These are phyloP conservation scores for Malurus melanocephalus DNA, from an alignment of 2,113 vertebrate genomes.

Conservation along the genomic window DNA sequence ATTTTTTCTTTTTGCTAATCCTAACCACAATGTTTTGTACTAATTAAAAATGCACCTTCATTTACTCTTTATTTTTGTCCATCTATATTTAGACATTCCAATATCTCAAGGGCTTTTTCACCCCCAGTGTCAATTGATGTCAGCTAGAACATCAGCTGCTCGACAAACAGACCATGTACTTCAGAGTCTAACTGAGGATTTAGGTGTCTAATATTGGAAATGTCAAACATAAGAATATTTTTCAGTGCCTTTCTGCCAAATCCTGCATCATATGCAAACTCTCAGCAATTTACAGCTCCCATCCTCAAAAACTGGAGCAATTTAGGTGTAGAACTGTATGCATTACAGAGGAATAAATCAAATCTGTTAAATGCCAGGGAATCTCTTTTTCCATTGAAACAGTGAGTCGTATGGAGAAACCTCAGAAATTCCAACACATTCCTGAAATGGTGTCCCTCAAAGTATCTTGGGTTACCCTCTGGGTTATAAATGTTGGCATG, in stretches of 20 bases:
- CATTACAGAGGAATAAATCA: neutral
- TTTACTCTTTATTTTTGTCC: neutral
- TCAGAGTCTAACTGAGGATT: neutral
- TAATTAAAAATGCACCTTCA: neutral
- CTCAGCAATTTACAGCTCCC: neutral
- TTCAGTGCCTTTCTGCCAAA: neutral
- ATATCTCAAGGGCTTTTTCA: neutral
- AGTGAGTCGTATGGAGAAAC: accelerated
- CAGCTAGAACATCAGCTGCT: neutral
- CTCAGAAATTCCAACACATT: neutral
- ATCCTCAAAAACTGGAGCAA: neutral
- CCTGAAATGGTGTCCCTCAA: neutral
- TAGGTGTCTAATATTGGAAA: neutral
- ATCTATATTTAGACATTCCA: neutral
- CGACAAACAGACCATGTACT: neutral
- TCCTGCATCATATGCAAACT: neutral
- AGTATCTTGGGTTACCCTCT: neutral
- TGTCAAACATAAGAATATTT: neutral
- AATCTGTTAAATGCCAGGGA: neutral
- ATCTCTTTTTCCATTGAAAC: neutral
- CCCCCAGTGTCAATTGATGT: neutral
- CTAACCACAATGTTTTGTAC: neutral
- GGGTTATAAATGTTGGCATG: neutral
- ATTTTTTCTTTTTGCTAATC: neutral
- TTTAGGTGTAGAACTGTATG: neutral